Conservation (phyloP, 2,888 invertebrate genomes). For the Tineola bisselliella region DNA sequence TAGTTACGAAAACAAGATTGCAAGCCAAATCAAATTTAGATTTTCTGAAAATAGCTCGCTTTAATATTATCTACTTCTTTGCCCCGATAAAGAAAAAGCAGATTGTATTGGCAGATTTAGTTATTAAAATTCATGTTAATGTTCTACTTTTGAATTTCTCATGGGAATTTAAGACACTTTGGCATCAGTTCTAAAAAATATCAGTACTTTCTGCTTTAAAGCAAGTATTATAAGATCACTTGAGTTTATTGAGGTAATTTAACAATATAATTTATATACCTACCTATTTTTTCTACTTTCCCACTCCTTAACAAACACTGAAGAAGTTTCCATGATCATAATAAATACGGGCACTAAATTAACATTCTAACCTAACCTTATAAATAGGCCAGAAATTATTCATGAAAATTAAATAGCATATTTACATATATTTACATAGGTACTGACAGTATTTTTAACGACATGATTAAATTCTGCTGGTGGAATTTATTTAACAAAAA, state of each 20-base stretch:
- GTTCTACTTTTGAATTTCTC: background rate
- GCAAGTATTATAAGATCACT: background rate
- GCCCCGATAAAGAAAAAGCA: background rate
- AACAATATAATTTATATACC: background rate
- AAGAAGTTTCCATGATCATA: background rate
- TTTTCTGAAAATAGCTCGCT: background rate
- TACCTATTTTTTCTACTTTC: background rate
- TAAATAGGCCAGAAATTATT: constrained; percentile 3
- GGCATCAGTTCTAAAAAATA: background rate
- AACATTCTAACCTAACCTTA: constrained; percentile 4
- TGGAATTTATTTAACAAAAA: background rate
- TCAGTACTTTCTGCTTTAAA: background rate
- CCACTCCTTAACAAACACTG: background rate
- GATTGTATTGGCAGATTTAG: too few relatives aligned
- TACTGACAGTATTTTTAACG: constrained; percentile 8
- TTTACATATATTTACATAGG: constrained; percentile 1
- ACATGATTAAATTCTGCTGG: background rate
- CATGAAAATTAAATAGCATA: constrained; percentile 4
- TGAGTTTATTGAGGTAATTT: too few relatives aligned
- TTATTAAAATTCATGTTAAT: background rate
- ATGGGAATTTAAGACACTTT: background rate
- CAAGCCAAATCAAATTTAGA: background rate
- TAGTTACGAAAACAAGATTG: constrained; percentile 8
- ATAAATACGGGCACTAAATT: background rate
- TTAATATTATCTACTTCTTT: background rate